Conservation (phyloP, 64 coral and sea anemone species). For the Cladopsammia gracilis region DNA sequence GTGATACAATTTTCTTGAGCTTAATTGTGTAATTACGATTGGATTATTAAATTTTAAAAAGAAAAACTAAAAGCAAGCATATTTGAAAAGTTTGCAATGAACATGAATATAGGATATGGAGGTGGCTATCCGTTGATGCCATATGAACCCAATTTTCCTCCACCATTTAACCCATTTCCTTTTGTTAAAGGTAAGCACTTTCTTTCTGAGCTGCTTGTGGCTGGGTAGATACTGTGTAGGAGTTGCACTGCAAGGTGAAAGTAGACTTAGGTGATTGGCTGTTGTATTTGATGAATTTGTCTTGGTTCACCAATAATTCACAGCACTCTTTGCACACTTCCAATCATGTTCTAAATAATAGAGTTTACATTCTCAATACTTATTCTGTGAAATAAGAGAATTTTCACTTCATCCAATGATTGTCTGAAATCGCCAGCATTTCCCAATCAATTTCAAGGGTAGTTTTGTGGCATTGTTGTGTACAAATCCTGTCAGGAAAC, state of each 20-base stretch:
- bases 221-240: background rate
- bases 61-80: constrained; percentile 35
- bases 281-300: constrained; percentile 69
- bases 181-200: constrained; percentile 82
- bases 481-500: constrained; percentile 13
- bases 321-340: constrained; percentile 75
- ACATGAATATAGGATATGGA: constrained; percentile 88
- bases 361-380: constrained; percentile 71
- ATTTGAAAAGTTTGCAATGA: constrained; percentile 66
- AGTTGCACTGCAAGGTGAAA: constrained; percentile 45
- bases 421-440: constrained; percentile 34
- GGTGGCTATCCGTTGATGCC: constrained; percentile 63
- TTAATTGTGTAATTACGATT: constrained; percentile 85
- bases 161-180: constrained; percentile 73
- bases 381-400: constrained; percentile 47
- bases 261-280: constrained; percentile 80
- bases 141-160: constrained; percentile 75
- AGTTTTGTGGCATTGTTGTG: constrained; percentile 47
- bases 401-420: constrained; percentile 66
- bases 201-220: constrained; percentile 60
- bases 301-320: constrained; percentile 86
- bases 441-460: constrained; percentile 74
- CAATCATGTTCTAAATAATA: constrained; percentile 82
- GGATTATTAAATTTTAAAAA: constrained; percentile 75
- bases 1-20: constrained; percentile 39